These are phyloP conservation scores for Pavo muticus DNA, from an alignment of 2,113 vertebrate genomes.

Conservation along the genomic window DNA sequence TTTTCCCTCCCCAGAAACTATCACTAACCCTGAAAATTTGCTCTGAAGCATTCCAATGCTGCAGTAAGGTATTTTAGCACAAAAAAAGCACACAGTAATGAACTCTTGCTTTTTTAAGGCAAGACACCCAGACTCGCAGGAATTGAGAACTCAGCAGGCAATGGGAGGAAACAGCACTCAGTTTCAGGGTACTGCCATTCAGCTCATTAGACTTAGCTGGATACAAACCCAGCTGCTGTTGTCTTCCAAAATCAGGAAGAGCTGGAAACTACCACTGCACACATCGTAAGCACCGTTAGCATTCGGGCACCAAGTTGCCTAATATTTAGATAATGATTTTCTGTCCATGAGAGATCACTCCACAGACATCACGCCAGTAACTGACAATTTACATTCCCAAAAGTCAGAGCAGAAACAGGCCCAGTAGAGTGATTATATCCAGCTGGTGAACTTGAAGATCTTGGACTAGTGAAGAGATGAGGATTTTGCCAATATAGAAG, in stretches of 20 bases:
- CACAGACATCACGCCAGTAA: background rate
- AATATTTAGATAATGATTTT: background rate
- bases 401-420: background rate
- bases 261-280: background rate
- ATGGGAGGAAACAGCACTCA: background rate
- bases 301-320: background rate
- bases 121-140: background rate
- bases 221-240: background rate
- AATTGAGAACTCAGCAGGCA: background rate
- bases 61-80: background rate
- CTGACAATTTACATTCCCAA: background rate
- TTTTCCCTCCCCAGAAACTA: background rate
- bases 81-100: background rate
- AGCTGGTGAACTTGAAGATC: background rate
- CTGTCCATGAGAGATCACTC: background rate
- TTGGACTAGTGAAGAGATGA: background rate
- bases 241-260: background rate
- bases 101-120: background rate
- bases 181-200: background rate
- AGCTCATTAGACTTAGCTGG: background rate
- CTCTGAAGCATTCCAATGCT: background rate
- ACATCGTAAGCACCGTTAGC: background rate
- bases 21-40: background rate
- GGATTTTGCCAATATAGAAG: background rate
- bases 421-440: background rate